phyloP scores from a whole-genome alignment of 1,140 invertebrate genomes.

The Drosophila sechellia region DNA sequence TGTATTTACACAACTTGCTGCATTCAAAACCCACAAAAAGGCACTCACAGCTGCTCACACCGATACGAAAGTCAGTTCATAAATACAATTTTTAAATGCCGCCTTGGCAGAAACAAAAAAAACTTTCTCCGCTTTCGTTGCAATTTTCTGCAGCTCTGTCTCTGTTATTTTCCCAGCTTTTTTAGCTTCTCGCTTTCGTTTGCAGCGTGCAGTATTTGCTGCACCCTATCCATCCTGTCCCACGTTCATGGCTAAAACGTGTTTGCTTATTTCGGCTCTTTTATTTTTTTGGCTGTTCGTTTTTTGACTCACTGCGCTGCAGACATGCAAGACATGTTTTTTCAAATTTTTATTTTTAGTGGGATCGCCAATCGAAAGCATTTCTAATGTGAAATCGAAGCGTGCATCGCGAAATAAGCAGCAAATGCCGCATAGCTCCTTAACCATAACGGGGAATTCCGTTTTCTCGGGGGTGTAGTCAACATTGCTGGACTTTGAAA shows the following conservation, averaged over 20 bases:
- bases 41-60: slow-evolving; percentile 25
- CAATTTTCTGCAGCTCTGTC: slow-evolving; percentile 45
- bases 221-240: slow-evolving; percentile 62
- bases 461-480: slow-evolving; percentile 21
- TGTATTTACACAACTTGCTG: slow-evolving; percentile 12
- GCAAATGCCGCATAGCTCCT: slow-evolving; percentile 49
- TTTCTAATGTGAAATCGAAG: slow-evolving; percentile 82
- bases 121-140: slow-evolving; percentile 81
- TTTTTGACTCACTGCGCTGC: slow-evolving; percentile 36
- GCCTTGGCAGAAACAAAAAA: slow-evolving; percentile 65
- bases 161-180: slow-evolving; percentile 21
- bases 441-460: slow-evolving; percentile 55
- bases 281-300: slow-evolving; percentile 11
- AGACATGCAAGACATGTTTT: slow-evolving; percentile 66
- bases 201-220: slow-evolving; percentile 41
- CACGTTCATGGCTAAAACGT: slow-evolving; percentile 72
- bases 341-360: slow-evolving; percentile 37
- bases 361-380: slow-evolving; percentile 69
- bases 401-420: slow-evolving; percentile 53
- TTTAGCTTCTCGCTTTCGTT: slow-evolving; percentile 39
- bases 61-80: slow-evolving; percentile 42
- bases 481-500: slow-evolving; percentile 1
- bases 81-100: slow-evolving; percentile 78
- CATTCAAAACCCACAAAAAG: slow-evolving; percentile 11
- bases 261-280: slow-evolving; percentile 50